Base-by-base conservation (phyloP, 2,797 vertebrate genomes). In the Euphonia xanthogaster region DNA sequence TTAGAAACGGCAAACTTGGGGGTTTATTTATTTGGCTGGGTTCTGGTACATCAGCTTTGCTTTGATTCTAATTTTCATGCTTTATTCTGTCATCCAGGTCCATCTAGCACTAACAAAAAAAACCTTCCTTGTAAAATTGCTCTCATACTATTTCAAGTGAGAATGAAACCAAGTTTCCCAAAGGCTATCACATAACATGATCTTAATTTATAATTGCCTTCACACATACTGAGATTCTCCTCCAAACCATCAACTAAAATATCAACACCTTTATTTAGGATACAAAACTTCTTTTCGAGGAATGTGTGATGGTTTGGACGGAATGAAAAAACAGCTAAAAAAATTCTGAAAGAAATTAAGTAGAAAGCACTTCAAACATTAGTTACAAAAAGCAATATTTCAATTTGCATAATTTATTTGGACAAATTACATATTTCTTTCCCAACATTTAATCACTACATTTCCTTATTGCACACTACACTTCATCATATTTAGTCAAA, bases 21-120 rank as follows among this genome's bases (percentile, higher is more conserved):
- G 22, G 47, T 88, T 93, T 93, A 40, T 79, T 82, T 94, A 73
- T 90, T 93, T 94, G 25, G 66, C 65, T 93, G 35, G 10, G 80
- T 87, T 95, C 45, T 79, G 44, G 22, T 75, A 78, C 20, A 77
- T 85, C 42, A 89, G 33, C 54, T 91, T 71, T 92, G 48, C 28
- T 91, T 91, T 89, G 71, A 85, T 86, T 87, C 42, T 80, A 77
- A 93, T 93, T 90, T 92, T 87, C 35, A 42, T 37, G 22, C 33
- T 23, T 58, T 85, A 74, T 74, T 74, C 48, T 77, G 18, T 63
- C 42, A 77, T 22, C 4, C 17, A 68, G 17, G n/a, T 72, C 42
- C 37, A 91, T 48, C 14, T 55, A 88, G 2, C 35, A 51, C 21
- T 27, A 78, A 39, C 66, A 42, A 39, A 44, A 77, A 40, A 67